These are phyloP conservation scores for Brachyistius frenatus DNA, from an alignment of 2,113 vertebrate species.

Conservation along the genomic window DNA sequence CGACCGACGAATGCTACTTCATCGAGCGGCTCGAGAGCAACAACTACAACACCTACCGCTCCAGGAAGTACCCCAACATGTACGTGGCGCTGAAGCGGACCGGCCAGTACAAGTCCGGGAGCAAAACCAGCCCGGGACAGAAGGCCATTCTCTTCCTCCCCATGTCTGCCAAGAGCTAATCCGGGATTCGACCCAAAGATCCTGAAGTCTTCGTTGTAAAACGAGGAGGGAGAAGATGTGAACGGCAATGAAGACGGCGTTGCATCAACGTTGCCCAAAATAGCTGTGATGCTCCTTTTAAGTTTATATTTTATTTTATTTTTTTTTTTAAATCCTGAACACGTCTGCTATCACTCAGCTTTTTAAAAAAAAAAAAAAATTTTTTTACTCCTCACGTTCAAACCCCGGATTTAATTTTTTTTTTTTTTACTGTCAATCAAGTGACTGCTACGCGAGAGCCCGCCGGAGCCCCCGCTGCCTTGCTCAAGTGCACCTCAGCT, in stretches of 20 bases:
- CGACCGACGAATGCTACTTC: slow-evolving; percentile 98
- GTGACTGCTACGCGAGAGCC: background rate
- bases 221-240: slow-evolving; percentile 47
- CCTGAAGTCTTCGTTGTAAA: slow-evolving; percentile 9
- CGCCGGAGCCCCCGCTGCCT: slow-evolving; percentile 16
- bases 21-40: slow-evolving; percentile 95
- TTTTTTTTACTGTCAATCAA: slow-evolving; percentile 9
- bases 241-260: slow-evolving; percentile 51
- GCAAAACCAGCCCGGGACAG: slow-evolving; percentile 94
- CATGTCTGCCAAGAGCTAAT: slow-evolving; percentile 94
- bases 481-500: background rate
- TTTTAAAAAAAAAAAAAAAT: too few relatives aligned
- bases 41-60: slow-evolving; percentile 99
- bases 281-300: slow-evolving; percentile 66
- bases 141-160: slow-evolving; percentile 99
- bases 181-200: background rate
- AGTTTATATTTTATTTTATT: slow-evolving; percentile 9
- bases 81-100: slow-evolving; percentile 97
- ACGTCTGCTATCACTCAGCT: slow-evolving; percentile 34
- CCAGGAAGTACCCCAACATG: slow-evolving; percentile 94
- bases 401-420: too few relatives aligned
- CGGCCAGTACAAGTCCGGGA: slow-evolving; percentile 95
- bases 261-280: slow-evolving; percentile 54
- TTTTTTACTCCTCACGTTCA: slow-evolving; percentile 16
- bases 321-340: slow-evolving; percentile 28